Conservation (phyloP, 2,797 vertebrate species). For the Aphelocoma californica region DNA sequence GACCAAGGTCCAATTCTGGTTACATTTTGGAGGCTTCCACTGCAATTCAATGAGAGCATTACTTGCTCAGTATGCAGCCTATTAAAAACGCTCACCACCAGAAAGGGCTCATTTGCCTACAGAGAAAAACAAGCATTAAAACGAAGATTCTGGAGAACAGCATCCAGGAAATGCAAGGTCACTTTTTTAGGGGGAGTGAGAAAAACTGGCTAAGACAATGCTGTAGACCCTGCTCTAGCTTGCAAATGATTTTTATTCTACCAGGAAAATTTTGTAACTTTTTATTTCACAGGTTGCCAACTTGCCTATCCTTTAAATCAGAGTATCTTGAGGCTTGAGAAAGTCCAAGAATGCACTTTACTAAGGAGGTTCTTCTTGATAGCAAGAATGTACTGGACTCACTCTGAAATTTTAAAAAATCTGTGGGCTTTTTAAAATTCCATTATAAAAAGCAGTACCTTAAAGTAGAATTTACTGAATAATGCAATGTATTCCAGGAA, state of each 20-base stretch:
- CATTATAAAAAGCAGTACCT: background rate
- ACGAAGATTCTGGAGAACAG: background rate
- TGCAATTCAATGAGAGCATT: background rate
- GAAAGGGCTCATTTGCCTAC: background rate
- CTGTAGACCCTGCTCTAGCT: background rate
- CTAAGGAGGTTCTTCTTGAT: background rate
- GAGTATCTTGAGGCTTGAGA: background rate
- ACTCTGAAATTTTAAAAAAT: background rate
- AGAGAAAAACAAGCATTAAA: background rate
- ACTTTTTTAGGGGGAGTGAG: rapidly evolving
- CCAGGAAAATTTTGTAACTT: background rate
- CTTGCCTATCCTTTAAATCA: background rate
- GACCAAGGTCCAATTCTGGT: background rate
- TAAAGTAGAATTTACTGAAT: background rate
- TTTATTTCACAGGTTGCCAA: background rate
- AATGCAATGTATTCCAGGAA: background rate
- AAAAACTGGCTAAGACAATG: background rate
- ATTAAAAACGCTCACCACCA: background rate
- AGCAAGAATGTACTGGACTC: background rate
- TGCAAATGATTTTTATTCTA: background rate
- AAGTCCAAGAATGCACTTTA: background rate
- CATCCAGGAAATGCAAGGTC: background rate
- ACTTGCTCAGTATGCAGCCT: background rate
- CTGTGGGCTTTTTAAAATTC: rapidly evolving
- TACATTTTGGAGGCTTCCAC: background rate